Evolutionary conservation across 2,888 invertebrate genomes (phyloP).

Genomic region (Tetranychus piercei): DNA sequence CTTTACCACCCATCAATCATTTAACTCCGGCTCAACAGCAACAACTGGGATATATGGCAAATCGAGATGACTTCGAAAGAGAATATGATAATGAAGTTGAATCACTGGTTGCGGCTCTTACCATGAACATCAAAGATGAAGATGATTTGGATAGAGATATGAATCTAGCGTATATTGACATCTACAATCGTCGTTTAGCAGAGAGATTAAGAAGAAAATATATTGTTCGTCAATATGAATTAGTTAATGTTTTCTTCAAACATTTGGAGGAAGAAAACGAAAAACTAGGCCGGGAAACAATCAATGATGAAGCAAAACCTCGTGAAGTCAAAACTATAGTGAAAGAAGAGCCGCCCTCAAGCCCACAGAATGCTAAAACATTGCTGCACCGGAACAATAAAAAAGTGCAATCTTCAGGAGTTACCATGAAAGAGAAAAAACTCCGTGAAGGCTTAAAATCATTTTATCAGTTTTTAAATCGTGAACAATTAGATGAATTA

Average conservation of each 20-base stretch:
- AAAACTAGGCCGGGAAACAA: background rate
- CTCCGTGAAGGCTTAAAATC: constrained; percentile 55
- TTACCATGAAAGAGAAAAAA: constrained; percentile 4
- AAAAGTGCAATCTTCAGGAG: background rate
- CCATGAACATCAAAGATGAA: constrained; percentile 60
- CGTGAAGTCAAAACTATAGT: constrained; percentile 6
- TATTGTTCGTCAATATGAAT: constrained; percentile 69
- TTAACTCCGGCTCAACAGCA: constrained; percentile 64
- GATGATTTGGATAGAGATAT: constrained; percentile 70
- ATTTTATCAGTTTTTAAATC: constrained; percentile 70
- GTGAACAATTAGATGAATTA: constrained; percentile 61
- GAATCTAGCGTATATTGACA: constrained; percentile 77
- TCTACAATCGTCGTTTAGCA: constrained; percentile 60
- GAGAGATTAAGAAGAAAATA: constrained; percentile 74
- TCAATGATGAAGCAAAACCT: background rate
- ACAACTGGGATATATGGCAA: constrained; percentile 79
- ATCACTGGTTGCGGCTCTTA: constrained; percentile 62
- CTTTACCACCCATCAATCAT: constrained; percentile 51
- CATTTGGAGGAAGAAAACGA: constrained; percentile 7
- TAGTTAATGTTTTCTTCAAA: constrained; percentile 62
- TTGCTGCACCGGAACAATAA: background rate
- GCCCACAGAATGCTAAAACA: constrained; percentile 9
- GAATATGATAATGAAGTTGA: constrained; percentile 85
- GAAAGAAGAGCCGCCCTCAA: background rate
- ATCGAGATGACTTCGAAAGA: constrained; percentile 86